Evolutionary conservation across 2,888 invertebrate genomes (phyloP).

Genomic region (Vesta saturnalis): DNA sequence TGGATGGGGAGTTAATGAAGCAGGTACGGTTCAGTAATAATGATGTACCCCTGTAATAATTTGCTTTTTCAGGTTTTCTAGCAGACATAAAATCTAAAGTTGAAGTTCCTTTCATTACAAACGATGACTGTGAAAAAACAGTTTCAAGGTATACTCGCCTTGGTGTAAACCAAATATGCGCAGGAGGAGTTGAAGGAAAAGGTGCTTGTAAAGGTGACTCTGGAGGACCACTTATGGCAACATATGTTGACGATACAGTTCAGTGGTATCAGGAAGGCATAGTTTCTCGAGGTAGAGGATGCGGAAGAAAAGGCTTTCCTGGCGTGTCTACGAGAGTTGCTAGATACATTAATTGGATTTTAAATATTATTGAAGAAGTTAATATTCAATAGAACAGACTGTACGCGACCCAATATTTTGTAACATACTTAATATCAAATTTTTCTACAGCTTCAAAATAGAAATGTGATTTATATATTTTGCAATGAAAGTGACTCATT

Average conservation of each 20-base stretch:
- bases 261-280: constrained; percentile 66
- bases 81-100: constrained; percentile 69
- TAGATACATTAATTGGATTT: constrained; percentile 78
- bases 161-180: constrained; percentile 70
- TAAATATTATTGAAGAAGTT: constrained; percentile 59
- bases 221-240: constrained; percentile 75
- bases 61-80: constrained; percentile 15
- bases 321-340: constrained; percentile 80
- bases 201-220: constrained; percentile 70
- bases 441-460: too few relatives aligned
- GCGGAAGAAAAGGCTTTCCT: constrained; percentile 77
- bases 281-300: constrained; percentile 87
- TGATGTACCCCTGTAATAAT: too few relatives aligned
- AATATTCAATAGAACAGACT: too few relatives aligned
- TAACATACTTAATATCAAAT: too few relatives aligned
- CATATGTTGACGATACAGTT: constrained; percentile 52
- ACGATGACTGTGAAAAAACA: constrained; percentile 65
- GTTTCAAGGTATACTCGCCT: constrained; percentile 64
- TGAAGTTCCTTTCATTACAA: constrained; percentile 67
- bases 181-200: constrained; percentile 72
- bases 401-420: too few relatives aligned
- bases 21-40: too few relatives aligned
- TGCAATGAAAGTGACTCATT: too few relatives aligned
- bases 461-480: too few relatives aligned
- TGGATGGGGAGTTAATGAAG: constrained; percentile 60